Evolutionary conservation across 2,797 vertebrate genomes (phyloP).

Genomic region (Mus caroli): DNA sequence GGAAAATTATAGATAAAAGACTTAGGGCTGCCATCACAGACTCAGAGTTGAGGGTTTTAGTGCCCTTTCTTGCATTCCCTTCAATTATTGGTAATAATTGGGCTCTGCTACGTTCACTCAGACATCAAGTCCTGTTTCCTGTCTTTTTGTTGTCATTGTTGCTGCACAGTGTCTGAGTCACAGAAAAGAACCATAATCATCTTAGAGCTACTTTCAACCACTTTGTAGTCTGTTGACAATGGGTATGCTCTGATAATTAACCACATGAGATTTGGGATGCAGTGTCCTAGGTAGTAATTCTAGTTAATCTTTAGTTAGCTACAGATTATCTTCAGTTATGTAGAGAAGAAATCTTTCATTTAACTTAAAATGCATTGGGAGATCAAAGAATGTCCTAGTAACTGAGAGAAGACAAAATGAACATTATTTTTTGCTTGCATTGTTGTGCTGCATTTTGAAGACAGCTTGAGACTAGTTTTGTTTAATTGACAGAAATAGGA

Average conservation of each 20-base stretch:
- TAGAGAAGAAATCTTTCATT: neutral
- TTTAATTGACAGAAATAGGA: neutral
- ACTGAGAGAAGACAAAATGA: neutral
- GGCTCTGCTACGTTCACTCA: neutral
- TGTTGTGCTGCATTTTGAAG: neutral
- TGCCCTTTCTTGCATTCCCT: neutral
- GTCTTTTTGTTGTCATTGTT: neutral
- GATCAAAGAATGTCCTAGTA: neutral
- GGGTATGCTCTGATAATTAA: neutral
- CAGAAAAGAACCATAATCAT: neutral
- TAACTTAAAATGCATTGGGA: neutral
- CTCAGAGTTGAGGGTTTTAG: too few relatives aligned
- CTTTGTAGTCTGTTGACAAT: neutral
- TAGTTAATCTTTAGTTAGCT: neutral
- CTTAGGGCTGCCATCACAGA: neutral
- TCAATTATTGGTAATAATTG: neutral
- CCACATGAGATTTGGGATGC: constrained; percentile 30
- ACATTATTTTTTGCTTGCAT: neutral
- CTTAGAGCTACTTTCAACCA: neutral
- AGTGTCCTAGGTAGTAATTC: constrained; percentile 50
- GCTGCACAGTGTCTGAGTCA: neutral
- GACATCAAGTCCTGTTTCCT: neutral
- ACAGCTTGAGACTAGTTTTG: constrained; percentile 11
- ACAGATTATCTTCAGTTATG: neutral
- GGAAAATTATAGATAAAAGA: neutral